Evolutionary conservation across 92 coral and sea anemone species (phyloP).

Genomic region (Paramuricea clavata): DNA sequence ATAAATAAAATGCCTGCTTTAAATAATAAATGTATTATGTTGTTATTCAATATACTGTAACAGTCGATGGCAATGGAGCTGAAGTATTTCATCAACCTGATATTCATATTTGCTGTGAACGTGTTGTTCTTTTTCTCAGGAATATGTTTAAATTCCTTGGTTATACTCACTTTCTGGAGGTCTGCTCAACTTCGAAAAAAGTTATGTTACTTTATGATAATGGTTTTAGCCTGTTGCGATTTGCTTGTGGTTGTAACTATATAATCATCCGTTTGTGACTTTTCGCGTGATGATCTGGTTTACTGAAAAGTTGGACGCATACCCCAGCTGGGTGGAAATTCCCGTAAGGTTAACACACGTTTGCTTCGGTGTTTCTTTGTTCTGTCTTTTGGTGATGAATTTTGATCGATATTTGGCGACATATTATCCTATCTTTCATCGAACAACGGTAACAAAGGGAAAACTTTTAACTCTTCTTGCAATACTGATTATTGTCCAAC

Average conservation of each 20-base stretch:
- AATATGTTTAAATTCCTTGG: background rate
- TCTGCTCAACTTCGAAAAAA: constrained; percentile 3
- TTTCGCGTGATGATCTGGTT: background rate
- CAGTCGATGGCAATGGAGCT: no score
- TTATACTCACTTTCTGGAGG: background rate
- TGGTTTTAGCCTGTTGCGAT: constrained; percentile 1
- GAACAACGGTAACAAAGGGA: background rate
- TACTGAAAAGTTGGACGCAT: background rate
- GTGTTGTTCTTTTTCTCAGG: background rate
- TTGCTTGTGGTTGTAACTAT: background rate
- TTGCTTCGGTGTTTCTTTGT: background rate
- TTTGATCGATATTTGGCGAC: background rate
- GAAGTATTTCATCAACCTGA: background rate
- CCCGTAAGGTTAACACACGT: background rate
- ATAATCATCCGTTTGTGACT: background rate
- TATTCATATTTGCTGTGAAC: background rate
- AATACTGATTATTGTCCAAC: background rate
- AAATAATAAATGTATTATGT: no score
- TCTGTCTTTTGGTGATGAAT: background rate
- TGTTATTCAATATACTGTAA: no score
- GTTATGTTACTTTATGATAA: background rate
- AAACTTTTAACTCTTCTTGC: background rate
- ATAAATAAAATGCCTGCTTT: no score
- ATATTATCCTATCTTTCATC: background rate
- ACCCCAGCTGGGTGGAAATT: background rate